Evolutionary conservation across 2,797 vertebrate genomes (phyloP).

Genomic region (Pogoniulus pusillus): DNA sequence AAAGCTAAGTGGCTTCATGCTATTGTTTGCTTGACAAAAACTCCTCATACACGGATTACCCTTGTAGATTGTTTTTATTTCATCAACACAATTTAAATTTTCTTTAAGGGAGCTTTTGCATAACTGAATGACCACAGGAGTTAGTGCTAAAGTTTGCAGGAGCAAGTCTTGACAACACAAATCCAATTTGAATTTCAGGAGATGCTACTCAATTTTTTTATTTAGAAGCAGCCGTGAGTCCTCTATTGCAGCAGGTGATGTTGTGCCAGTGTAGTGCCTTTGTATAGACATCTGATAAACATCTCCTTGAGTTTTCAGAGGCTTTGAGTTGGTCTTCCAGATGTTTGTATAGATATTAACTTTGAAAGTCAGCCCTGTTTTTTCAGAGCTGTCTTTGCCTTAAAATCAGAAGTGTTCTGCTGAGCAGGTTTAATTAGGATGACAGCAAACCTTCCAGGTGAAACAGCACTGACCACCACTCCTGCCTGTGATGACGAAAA

Average conservation of each 20-base stretch:
- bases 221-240: not conserved
- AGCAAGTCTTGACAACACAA: not conserved
- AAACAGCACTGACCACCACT: not conserved
- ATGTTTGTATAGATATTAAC: not conserved
- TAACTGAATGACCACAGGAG: not conserved
- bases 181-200: not conserved
- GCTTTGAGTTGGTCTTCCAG: not conserved
- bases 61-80: not conserved
- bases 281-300: not conserved
- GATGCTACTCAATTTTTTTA: not conserved
- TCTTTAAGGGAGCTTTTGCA: not conserved
- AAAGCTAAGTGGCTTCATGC: constrained; percentile 64
- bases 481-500: not conserved
- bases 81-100: not conserved
- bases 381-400: not conserved
- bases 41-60: not conserved
- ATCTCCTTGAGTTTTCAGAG: not conserved
- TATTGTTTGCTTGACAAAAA: constrained; percentile 63
- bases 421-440: not conserved
- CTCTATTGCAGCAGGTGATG: not conserved
- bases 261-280: not conserved
- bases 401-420: constrained; percentile 20
- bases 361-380: not conserved
- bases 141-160: not conserved
- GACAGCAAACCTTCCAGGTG: not conserved